A percentile compares a stretch with the other conserved stretches of the same genome.
phyloP scores from a whole-genome alignment of 2,797 vertebrate genomes.

The Leucoraja ocellata region DNA sequence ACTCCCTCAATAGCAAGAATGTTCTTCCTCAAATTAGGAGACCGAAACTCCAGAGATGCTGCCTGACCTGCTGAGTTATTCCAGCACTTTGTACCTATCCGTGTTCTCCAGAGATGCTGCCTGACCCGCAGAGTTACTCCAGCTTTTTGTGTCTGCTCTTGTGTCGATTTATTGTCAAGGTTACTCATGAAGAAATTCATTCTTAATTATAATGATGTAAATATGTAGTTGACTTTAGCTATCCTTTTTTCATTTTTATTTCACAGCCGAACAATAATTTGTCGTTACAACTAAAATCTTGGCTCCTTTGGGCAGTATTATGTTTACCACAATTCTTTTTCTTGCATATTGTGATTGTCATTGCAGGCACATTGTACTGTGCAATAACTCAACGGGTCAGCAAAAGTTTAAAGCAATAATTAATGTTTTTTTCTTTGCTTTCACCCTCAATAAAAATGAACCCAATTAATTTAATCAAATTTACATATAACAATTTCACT shows the following conservation, averaged over 20 bases:
- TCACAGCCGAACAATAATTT: neutral
- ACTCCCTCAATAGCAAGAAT: too few relatives aligned
- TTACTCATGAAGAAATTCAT: neutral
- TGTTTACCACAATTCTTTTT: neutral
- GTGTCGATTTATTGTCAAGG: neutral
- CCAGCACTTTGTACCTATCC: too few relatives aligned
- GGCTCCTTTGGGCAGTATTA: neutral
- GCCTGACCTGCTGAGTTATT: too few relatives aligned
- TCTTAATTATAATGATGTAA: neutral
- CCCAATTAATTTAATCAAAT: constrained; percentile 24
- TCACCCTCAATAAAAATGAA: neutral
- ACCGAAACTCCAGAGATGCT: too few relatives aligned
- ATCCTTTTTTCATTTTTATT: neutral
- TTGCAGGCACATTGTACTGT: neutral
- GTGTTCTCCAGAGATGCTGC: too few relatives aligned
- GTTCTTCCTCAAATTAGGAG: too few relatives aligned
- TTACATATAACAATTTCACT: constrained; percentile 20
- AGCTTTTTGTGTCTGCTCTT: too few relatives aligned
- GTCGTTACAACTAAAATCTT: neutral
- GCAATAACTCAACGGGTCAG: neutral
- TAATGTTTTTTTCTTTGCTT: neutral
- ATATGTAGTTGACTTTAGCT: neutral
- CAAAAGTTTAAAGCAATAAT: neutral
- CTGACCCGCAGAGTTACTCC: too few relatives aligned
- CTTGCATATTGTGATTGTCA: neutral